Evolutionary conservation across 1,140 invertebrate genomes (phyloP).

Genomic region (Halesus radiatus): DNA sequence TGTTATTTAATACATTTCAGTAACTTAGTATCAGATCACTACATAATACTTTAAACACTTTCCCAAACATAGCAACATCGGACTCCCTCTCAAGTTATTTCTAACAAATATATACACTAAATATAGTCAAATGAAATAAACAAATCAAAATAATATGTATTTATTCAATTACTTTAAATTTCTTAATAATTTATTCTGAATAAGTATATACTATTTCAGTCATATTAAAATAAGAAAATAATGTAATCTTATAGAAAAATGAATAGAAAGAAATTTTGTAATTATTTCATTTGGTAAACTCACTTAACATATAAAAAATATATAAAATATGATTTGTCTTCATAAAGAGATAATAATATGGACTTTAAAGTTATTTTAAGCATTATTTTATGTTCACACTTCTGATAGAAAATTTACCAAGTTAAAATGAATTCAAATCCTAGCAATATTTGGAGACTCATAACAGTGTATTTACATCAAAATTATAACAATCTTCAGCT

Average conservation of each 20-base stretch:
- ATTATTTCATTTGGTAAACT: neutral
- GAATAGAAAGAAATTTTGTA: conserved; percentile 25
- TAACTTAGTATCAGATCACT: conserved; percentile 55
- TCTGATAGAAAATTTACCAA: conserved; percentile 20
- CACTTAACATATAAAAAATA: conserved; percentile 27
- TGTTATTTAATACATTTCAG: conserved; percentile 57
- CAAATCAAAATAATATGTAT: conserved; percentile 21
- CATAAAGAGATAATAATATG: conserved; percentile 26
- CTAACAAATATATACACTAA: conserved; percentile 48
- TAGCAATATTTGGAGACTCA: conserved; percentile 39
- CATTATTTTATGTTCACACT: conserved; percentile 20
- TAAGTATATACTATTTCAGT: conserved; percentile 36
- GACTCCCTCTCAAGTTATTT: conserved; percentile 33
- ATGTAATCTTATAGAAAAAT: conserved; percentile 7
- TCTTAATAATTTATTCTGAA: conserved; percentile 30
- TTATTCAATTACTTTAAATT: conserved; percentile 25
- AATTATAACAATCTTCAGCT: conserved; percentile 30
- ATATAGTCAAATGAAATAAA: conserved; percentile 14
- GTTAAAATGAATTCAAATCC: conserved; percentile 32
- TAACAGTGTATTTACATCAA: conserved; percentile 57
- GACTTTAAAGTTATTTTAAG: neutral
- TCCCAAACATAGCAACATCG: conserved; percentile 58
- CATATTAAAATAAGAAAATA: conserved; percentile 29
- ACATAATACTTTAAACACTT: conserved; percentile 58
- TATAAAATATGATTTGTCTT: conserved; percentile 39